Evolutionary conservation across 2,113 vertebrate genomes (phyloP), one percentile per base, ranked within the genome.

Genomic region (Phrynocephalus versicolor): DNA sequence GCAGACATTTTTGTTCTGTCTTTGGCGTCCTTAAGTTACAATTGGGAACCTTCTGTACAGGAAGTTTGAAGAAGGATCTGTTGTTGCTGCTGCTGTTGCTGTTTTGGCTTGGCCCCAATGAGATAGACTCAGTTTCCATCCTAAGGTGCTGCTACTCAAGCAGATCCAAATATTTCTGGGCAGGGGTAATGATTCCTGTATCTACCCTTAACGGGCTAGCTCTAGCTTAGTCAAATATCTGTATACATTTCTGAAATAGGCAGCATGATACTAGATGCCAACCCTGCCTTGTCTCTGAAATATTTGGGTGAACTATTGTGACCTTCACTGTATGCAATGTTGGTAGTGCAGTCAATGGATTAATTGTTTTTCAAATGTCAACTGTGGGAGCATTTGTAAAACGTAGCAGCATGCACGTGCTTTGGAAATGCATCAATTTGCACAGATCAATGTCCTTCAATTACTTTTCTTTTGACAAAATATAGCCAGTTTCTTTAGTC

Each of bases 361-460:
- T 86, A 57, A 81, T 81, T 75, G 69, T 67, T 86, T 86, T 87
- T 35, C 80, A 76, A 88, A 70, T 21, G 10, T 2, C 82, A 25
- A 70, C 65, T 62, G 33, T 75, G 79, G 81, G n/a, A 1, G 0
- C 51, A 5, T 69, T 64, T 25, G 57, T 37, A 27, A 15, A 35
- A 72, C 57, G 73, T 89, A 80, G 39, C 65, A 64, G 58, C 88
- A 79, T 84, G 85, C 82, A 89, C 91, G 87, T 86, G 80, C 69
- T 85, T 92, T 90, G 82, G 30, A 1, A 89, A 91, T 85, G 86
- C 83, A 83, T 78, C 82, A 88, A 87, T 0, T 0, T 75, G n/a
- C 88, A 79, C 86, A 86, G 78, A 86, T 88, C 81, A 51, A 91
- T 64, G 88, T 79, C 91, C 85, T 78, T 74, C 74, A 83, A 85